Evolutionary conservation across 2,888 invertebrate species (phyloP), one percentile per base, ranked within the genome.

Genomic region (Spatulosminthurus flaviceps): DNA sequence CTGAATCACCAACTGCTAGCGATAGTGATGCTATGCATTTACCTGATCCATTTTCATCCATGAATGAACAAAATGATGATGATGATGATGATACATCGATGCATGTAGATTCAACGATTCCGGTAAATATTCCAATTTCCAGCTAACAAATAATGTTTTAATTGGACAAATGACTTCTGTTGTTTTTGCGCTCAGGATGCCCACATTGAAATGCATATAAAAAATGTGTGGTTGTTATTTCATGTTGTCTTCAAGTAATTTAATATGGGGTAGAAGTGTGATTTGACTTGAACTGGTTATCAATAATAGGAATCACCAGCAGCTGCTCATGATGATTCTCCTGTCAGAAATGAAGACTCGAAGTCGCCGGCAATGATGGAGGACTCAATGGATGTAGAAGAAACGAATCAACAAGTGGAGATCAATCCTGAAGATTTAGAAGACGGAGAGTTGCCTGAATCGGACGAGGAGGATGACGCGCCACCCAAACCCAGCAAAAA

Each of bases 371-470:
- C 19, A 60, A 64, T 42, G 67, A 78, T 41, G 60, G 74, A 74
- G n/a, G 79, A 79, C n/a, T 61, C 28, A 1, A 70, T 60, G 71
- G 43, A 67, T 51, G 51, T 34, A 67, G 34, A 43, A 0, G 61
- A 71, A 21, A 22, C n/a, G 9, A n/a, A 51, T 13, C 42, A 67
- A 4, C 41, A 69, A 34, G 72, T 70, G 19, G 79, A 80, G 28
- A 71, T 77, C 1, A 78, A 78, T 51, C 75, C 69, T 4, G 91
- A 92, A 86, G 94, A 95, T 87, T 90, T 95, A 83, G 95, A 95
- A 88, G 95, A 95, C 87, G 95, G 95, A 71, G 95, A 95, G 88
- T 94, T 95, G 85, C 94, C 94, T 83, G 91, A 91, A 70, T 91
- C 91, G 84, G 91, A 91, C 73, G 91, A 89, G 24, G 87, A 86